Conservation (phyloP, 2,888 invertebrate species). For the Margaritifera margaritifera region DNA sequence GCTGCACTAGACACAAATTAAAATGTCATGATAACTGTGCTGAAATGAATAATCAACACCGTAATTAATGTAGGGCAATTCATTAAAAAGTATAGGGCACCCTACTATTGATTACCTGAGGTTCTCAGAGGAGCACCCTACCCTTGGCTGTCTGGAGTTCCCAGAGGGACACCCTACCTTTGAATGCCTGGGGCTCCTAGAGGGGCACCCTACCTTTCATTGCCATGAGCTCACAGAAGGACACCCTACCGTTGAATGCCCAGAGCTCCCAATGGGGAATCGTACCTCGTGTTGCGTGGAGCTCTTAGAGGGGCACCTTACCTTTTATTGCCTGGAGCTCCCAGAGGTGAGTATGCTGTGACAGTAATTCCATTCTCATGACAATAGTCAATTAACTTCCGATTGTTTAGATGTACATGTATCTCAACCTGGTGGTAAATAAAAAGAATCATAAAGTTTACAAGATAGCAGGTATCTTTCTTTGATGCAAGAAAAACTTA, state of each 20-base stretch:
- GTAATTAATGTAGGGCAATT: too few species aligned
- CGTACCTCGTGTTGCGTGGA: not conserved
- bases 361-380: constrained; percentile 79
- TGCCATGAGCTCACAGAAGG: not conserved
- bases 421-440: constrained; percentile 81
- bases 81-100: too few species aligned
- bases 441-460: constrained; percentile 3
- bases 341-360: constrained; percentile 87
- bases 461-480: not conserved
- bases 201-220: not conserved
- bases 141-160: too few species aligned
- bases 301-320: constrained; percentile 14
- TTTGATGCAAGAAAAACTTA: too few species aligned
- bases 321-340: constrained; percentile 83
- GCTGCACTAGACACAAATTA: too few species aligned
- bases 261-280: not conserved
- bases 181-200: too few species aligned
- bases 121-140: too few species aligned
- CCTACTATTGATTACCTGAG: too few species aligned
- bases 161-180: too few species aligned
- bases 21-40: too few species aligned
- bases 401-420: constrained; percentile 85
- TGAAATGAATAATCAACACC: too few species aligned
- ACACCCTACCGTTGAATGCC: not conserved
- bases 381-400: constrained; percentile 80